Conservation (phyloP, 2,888 invertebrate species). For the Drosophila kokeensis region DNA sequence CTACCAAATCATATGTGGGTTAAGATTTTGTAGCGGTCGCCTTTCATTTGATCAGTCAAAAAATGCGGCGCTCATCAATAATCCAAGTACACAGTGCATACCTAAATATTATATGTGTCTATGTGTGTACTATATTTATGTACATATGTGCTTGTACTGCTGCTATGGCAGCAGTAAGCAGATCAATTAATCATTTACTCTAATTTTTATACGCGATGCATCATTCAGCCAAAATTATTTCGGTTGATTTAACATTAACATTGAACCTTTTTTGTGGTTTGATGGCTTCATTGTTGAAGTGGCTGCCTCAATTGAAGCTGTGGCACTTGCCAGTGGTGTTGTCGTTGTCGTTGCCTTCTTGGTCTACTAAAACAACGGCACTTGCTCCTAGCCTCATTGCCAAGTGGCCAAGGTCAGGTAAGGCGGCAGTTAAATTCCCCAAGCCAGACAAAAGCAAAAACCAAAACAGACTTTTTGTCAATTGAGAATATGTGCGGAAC, state of each 20-base stretch:
- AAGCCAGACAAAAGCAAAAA: conserved; percentile 38
- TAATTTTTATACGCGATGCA: conserved; percentile 73
- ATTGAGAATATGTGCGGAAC: conserved; percentile 61
- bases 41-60: conserved; percentile 43
- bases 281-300: conserved; percentile 78
- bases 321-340: conserved; percentile 56
- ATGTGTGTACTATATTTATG: neutral
- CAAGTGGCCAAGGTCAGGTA: conserved; percentile 61
- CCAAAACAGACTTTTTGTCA: conserved; percentile 51
- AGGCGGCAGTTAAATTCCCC: conserved; percentile 14
- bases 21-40: conserved; percentile 36
- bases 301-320: conserved; percentile 36
- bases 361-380: conserved; percentile 54
- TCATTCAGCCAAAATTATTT: conserved; percentile 58
- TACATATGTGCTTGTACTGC: conserved; percentile 16
- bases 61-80: conserved; percentile 51
- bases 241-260: conserved; percentile 47
- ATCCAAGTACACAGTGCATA: conserved; percentile 29
- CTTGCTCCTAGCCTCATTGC: conserved; percentile 66
- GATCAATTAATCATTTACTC: conserved; percentile 71
- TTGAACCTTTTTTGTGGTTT: conserved; percentile 65
- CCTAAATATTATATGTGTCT: neutral
- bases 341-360: conserved; percentile 56
- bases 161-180: conserved; percentile 32
- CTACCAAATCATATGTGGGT: conserved; percentile 63